These are phyloP conservation scores for Pseudorhombus dupliciocellatus DNA, from an alignment of 2,113 vertebrate species.

Conservation along the genomic window DNA sequence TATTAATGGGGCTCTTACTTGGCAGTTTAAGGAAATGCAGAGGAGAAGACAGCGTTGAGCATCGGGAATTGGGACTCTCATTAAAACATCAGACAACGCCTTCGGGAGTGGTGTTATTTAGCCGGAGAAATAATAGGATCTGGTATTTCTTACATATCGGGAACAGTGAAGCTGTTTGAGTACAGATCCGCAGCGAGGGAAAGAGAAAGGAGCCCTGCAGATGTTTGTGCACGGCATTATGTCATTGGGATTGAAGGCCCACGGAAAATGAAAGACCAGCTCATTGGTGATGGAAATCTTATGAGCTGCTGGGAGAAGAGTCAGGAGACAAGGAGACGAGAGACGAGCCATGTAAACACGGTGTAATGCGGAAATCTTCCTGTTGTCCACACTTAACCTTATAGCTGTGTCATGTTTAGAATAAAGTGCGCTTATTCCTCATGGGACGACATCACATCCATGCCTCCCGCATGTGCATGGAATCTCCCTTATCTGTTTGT, in stretches of 20 bases:
- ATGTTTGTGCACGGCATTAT: conserved; percentile 56
- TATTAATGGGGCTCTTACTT: conserved; percentile 99
- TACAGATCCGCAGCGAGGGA: background rate
- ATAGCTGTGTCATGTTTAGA: background rate
- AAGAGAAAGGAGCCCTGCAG: conserved; percentile 53
- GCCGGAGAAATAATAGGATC: conserved; percentile 91
- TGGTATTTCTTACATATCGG: conserved; percentile 70
- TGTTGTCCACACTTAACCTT: background rate
- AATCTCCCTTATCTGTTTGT: too few relatives aligned
- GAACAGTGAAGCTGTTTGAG: conserved; percentile 47
- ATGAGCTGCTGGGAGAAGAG: background rate
- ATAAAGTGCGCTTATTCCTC: background rate
- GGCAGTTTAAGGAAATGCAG: conserved; percentile 97
- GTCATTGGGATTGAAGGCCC: conserved; percentile 66
- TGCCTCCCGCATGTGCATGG: background rate
- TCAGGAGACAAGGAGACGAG: background rate
- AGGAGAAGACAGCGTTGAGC: conserved; percentile 87
- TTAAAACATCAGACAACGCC: conserved; percentile 96
- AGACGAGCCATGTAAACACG: background rate
- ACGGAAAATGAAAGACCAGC: conserved; percentile 66
- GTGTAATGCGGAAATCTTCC: background rate
- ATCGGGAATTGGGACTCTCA: conserved; percentile 86
- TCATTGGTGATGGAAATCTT: conserved; percentile 17
- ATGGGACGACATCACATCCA: background rate
- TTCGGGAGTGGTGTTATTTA: conserved; percentile 90